Percentiles rank a stretch among this genome's conserved stretches.
These are phyloP conservation scores for Polypedilum pembai DNA, from an alignment of 1,140 invertebrate genomes.

Conservation along the genomic window DNA sequence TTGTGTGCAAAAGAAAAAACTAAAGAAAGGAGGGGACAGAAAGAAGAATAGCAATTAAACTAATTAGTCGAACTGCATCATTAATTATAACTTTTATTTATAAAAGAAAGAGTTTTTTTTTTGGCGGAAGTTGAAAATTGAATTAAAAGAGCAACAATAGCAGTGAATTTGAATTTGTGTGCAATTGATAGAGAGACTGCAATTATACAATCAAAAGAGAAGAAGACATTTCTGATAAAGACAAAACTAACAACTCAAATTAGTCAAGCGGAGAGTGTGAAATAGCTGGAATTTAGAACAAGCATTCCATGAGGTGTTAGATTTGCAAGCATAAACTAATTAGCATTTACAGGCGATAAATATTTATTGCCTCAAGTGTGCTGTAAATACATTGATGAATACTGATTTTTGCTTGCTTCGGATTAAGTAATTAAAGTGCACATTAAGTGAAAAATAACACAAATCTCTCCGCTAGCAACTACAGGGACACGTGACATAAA, in stretches of 20 bases:
- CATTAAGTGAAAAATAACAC: too few relatives aligned
- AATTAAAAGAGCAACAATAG: too few relatives aligned
- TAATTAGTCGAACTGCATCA: background rate
- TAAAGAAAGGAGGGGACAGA: too few relatives aligned
- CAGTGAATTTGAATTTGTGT: background rate
- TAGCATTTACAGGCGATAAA: slow-evolving; percentile 6
- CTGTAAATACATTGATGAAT: too few relatives aligned
- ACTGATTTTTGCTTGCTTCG: too few relatives aligned
- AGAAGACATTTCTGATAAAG: background rate
- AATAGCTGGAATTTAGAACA: background rate
- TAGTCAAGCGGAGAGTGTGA: background rate
- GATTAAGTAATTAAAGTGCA: too few relatives aligned
- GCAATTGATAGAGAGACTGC: background rate
- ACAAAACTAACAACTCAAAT: background rate
- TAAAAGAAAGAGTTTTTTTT: background rate
- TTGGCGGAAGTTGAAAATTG: too few relatives aligned
- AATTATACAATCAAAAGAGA: background rate
- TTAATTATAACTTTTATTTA: background rate
- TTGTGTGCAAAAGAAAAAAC: too few relatives aligned
- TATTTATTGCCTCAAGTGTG: background rate
- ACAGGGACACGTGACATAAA: background rate
- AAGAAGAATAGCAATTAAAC: background rate
- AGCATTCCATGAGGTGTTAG: background rate
- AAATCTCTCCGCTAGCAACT: too few relatives aligned
- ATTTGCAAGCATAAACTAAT: background rate